Evolutionary conservation across 2,113 vertebrate genomes (phyloP).

Genomic region (Carassius gibelio): DNA sequence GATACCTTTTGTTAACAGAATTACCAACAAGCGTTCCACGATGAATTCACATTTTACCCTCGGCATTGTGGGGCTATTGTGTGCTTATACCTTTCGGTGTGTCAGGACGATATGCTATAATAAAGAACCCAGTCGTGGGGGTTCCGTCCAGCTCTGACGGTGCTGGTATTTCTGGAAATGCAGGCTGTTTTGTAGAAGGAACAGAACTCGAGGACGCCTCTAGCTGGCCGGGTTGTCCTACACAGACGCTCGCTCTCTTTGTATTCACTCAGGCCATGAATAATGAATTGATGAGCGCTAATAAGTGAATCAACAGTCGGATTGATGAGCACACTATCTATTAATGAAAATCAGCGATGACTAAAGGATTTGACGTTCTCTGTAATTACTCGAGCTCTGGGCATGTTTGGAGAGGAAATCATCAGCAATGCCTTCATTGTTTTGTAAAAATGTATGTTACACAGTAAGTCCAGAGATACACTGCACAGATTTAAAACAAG

Average conservation of each 20-base stretch:
- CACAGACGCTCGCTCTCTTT: constrained; percentile 55
- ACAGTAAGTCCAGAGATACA: neutral
- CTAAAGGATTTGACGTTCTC: constrained; percentile 48
- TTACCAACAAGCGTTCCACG: constrained; percentile 76
- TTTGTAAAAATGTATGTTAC: neutral
- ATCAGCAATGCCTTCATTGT: constrained; percentile 18
- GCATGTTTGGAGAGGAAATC: constrained; percentile 3
- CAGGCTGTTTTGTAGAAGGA: constrained; percentile 19
- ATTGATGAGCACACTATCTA: constrained; percentile 62
- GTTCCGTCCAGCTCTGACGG: constrained; percentile 8
- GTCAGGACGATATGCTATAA: constrained; percentile 11
- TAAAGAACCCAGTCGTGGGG: constrained; percentile 20
- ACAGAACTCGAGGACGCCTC: neutral
- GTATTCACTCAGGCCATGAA: constrained; percentile 67
- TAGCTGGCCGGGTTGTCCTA: constrained; percentile 2
- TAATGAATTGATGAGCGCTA: constrained; percentile 69
- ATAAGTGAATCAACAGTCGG: constrained; percentile 57
- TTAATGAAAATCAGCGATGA: constrained; percentile 50
- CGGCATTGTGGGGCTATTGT: constrained; percentile 14
- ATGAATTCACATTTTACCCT: constrained; percentile 73
- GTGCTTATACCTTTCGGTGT: neutral
- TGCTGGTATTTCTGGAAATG: constrained; percentile 1
- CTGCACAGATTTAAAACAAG: neutral
- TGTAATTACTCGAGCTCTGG: constrained; percentile 50
- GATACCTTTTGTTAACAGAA: constrained; percentile 80